phyloP scores from a whole-genome alignment of 1,140 invertebrate species.

The Drosophila sturtevanti region DNA sequence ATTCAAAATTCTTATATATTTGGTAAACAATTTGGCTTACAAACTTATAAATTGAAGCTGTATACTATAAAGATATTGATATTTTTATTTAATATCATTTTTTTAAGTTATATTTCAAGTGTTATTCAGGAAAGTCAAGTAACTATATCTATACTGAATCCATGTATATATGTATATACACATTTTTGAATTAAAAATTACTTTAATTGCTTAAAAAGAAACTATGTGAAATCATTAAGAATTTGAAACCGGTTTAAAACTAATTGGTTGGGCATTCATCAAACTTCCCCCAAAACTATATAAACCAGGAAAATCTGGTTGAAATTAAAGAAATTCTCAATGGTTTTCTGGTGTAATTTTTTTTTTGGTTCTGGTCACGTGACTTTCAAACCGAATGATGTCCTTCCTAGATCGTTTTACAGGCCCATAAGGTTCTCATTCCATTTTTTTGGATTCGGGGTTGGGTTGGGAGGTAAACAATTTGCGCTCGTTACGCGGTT shows the following conservation, averaged over 20 bases:
- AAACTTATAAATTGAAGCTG: no score
- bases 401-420: constrained; percentile 41
- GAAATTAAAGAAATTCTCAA: constrained; percentile 28
- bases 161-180: no score
- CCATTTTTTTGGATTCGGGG: neutral
- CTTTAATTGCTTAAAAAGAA: neutral
- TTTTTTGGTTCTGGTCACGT: constrained; percentile 35
- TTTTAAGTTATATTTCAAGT: no score
- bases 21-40: no score
- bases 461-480: constrained; percentile 41
- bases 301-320: constrained; percentile 1
- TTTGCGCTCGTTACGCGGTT: constrained; percentile 79
- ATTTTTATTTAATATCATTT: no score
- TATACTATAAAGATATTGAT: no score
- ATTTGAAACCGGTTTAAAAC: neutral
- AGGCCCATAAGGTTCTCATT: constrained; percentile 19
- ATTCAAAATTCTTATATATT: no score
- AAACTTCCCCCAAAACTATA: neutral
- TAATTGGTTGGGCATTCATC: neutral
- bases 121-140: no score
- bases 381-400: constrained; percentile 22
- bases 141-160: no score
- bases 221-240: neutral
- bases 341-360: neutral
- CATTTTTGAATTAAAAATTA: no score